Evolutionary conservation across 2,797 vertebrate species (phyloP), one percentile per base, ranked within the genome.

Genomic region (Acestrorhynchus altus): DNA sequence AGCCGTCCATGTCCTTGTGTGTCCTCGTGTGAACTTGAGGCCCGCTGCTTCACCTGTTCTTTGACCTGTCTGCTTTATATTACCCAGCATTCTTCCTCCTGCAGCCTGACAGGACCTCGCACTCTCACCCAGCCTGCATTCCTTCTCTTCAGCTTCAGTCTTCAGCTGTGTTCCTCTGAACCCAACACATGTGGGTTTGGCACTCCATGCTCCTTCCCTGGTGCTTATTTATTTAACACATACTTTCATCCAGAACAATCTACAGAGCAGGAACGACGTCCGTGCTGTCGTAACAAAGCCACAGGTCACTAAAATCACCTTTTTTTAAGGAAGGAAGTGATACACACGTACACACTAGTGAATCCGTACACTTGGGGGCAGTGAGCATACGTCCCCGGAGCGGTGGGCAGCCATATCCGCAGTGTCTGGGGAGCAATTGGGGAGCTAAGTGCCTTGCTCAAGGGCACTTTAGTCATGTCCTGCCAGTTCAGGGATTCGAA

Each of bases 121-220:
- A 1, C 59, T 66, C 40, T 72, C 31, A 35, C 79, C 40, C 63
- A 54, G 65, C 57, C 8, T 35, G 54, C 65, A 74, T 83, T 79
- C 70, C 66, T 69, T 11, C 1, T 82, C 78, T 80, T 71, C 15
- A 75, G 67, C 31, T 35, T 39, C 22, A 65, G 59, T 11, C 26
- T 40, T 59, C 44, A 51, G 52, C 51, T 79, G 42, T 68, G 66
- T n/a, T 70, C 68, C 81, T 20, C 65, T 79, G 78, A 81, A n/a
- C 65, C 44, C 42, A 46, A 18, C 46, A 69, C 20, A 60, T 76
- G 26, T 54, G 39, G 24, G 31, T 13, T 31, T 44, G 46, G 44
- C 1, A 1, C 13, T 6, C 39, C 64, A 47, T 9, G 35, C 18
- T 63, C 49, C 60, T 52, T 28, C 46, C 44, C 40, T 9, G 13